These are phyloP conservation scores for Chaetodon trifasciatus DNA, from an alignment of 2,797 vertebrate genomes.

Conservation along the genomic window DNA sequence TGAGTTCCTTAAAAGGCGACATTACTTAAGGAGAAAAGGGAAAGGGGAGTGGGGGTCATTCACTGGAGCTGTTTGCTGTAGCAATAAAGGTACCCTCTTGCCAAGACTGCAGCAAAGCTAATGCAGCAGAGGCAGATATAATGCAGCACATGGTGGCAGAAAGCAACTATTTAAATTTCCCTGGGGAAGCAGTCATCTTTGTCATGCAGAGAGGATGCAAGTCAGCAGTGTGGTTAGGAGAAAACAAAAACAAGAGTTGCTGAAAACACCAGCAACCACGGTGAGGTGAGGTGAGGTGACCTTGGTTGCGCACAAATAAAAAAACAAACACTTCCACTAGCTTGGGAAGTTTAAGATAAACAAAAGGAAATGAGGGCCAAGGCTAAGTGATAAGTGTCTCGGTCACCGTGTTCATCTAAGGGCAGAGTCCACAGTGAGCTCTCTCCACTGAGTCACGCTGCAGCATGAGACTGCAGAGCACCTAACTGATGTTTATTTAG, in stretches of 20 bases:
- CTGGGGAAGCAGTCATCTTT: conserved; percentile 39
- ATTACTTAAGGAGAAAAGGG: conserved; percentile 3
- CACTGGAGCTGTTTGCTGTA: conserved; percentile 38
- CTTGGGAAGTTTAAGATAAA: conserved; percentile 58
- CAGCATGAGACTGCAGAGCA: conserved; percentile 73
- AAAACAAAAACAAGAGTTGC: conserved; percentile 45
- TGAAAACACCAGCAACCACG: not conserved
- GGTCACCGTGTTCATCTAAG: conserved; percentile 46
- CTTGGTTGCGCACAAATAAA: conserved; percentile 25
- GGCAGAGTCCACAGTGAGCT: conserved; percentile 66
- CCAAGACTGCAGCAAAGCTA: conserved; percentile 81
- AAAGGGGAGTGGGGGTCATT: not conserved
- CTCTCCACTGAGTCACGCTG: conserved; percentile 68
- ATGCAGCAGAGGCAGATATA: conserved; percentile 51
- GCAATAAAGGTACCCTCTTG: conserved; percentile 60
- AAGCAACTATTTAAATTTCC: conserved; percentile 56
- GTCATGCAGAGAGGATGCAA: conserved; percentile 39
- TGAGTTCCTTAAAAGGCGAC: conserved; percentile 59
- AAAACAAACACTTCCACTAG: conserved; percentile 11
- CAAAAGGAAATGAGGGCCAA: conserved; percentile 52
- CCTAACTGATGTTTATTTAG: conserved; percentile 72
- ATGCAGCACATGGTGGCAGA: conserved; percentile 52
- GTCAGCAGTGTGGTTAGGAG: conserved; percentile 39
- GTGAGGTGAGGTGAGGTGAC: conserved; percentile 37
- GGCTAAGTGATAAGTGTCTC: conserved; percentile 51